Conservation (phyloP, 2,113 vertebrate genomes). For the Pterocles burchelli region DNA sequence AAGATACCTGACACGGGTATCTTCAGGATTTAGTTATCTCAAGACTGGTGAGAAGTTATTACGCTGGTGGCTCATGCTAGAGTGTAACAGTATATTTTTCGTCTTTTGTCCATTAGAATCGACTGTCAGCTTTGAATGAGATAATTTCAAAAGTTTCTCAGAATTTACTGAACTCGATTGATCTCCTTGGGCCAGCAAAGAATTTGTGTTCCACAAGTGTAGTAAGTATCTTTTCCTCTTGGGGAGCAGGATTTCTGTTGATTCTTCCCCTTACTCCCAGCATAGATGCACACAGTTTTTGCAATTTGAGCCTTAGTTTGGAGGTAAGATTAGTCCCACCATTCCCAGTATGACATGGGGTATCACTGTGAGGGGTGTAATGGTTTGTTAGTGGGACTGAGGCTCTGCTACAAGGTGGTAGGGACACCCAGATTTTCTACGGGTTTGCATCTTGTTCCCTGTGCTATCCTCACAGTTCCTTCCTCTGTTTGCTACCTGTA, state of each 20-base stretch:
- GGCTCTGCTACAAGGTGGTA: not conserved
- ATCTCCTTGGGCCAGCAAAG: conserved; percentile 59
- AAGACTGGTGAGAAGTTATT: not conserved
- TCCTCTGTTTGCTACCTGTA: not conserved
- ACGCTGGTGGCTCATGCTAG: not conserved
- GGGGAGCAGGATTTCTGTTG: not conserved
- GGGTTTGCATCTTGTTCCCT: not conserved
- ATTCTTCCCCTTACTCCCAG: not conserved
- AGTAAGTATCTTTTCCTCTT: conserved; percentile 28
- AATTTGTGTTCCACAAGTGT: not conserved
- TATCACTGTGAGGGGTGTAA: fast-evolving
- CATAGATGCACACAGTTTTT: fast-evolving
- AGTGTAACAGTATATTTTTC: not conserved
- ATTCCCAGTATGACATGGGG: not conserved
- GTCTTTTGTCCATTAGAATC: conserved; percentile 27
- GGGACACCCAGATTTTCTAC: not conserved
- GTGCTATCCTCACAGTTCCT: not conserved
- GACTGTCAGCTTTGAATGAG: conserved; percentile 38
- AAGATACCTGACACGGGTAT: not conserved
- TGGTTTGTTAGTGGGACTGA: not conserved
- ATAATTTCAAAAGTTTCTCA: conserved; percentile 63
- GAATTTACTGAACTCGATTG: conserved; percentile 50
- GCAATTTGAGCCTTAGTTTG: not conserved
- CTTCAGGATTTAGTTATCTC: not conserved
- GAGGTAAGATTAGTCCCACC: not conserved